Evolutionary conservation across 2,888 invertebrate species (phyloP).

Genomic region (Callyntrura guangdongensis): DNA sequence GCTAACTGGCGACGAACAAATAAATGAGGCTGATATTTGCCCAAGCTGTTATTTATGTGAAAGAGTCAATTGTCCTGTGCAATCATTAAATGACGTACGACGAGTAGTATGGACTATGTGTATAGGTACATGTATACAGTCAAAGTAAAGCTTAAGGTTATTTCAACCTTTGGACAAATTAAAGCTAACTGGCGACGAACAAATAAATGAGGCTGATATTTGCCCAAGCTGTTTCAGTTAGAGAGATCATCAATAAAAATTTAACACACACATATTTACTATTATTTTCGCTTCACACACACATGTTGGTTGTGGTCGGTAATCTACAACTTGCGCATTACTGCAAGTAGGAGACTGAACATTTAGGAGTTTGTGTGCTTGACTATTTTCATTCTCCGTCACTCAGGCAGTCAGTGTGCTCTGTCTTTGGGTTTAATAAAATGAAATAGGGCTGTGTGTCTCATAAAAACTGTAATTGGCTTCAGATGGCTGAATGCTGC

Average conservation of each 20-base stretch:
- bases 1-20: conserved; percentile 41
- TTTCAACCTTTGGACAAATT: conserved; percentile 72
- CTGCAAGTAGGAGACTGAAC: neutral
- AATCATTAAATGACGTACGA: neutral
- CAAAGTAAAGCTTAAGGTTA: conserved; percentile 13
- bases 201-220: conserved; percentile 74
- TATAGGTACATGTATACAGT: neutral
- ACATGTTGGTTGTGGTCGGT: neutral
- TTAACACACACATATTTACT: conserved; percentile 10
- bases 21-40: conserved; percentile 75
- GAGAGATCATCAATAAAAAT: conserved; percentile 53
- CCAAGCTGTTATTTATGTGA: conserved; percentile 35
- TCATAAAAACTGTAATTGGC: conserved; percentile 74
- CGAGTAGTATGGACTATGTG: too few relatives aligned
- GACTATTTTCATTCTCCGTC: conserved; percentile 13
- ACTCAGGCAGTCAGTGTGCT: conserved; percentile 21
- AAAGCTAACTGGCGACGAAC: conserved; percentile 50
- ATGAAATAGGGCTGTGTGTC: conserved; percentile 57
- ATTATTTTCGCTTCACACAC: neutral
- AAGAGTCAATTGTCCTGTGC: conserved; percentile 10
- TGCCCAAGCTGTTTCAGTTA: conserved; percentile 19
- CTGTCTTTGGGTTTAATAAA: conserved; percentile 60
- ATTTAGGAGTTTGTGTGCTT: neutral
- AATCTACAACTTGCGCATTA: conserved; percentile 1
- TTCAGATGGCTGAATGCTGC: conserved; percentile 64